Conservation (phyloP, 2,113 vertebrate species). For the Elephas maximus region DNA sequence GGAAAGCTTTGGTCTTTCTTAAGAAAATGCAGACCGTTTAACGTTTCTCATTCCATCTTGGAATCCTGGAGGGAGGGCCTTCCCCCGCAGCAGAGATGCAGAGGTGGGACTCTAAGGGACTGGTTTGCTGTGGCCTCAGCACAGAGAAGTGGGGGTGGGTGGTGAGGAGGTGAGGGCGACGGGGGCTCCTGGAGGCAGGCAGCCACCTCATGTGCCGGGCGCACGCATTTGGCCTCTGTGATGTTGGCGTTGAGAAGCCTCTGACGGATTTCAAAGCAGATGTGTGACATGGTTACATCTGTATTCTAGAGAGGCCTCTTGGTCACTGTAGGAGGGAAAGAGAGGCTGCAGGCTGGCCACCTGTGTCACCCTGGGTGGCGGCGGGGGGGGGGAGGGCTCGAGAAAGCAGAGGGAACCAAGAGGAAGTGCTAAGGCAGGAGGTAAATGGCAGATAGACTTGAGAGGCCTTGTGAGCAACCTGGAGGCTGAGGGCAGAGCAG, state of each 20-base stretch:
- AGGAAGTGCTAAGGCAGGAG: background rate
- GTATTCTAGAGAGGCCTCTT: background rate
- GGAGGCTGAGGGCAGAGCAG: accelerated
- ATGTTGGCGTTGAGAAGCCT: background rate
- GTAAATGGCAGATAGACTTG: accelerated
- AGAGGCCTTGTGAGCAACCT: background rate
- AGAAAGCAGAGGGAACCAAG: background rate
- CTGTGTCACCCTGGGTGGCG: background rate
- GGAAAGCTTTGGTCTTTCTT: background rate
- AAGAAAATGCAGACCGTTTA: background rate
- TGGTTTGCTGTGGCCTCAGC: background rate
- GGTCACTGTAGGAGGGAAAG: background rate
- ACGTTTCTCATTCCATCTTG: background rate
- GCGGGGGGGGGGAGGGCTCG: background rate
- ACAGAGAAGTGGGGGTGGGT: background rate
- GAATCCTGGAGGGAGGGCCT: accelerated
- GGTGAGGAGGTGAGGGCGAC: background rate
- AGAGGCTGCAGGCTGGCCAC: background rate
- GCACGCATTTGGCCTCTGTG: accelerated
- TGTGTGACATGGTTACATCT: background rate
- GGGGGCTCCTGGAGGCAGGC: background rate
- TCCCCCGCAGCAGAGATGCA: background rate
- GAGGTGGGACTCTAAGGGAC: too few species aligned
- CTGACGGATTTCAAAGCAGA: background rate
- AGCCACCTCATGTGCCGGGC: background rate